Conservation (phyloP, 2,888 invertebrate genomes). For the Tanytarsus gracilentus region DNA sequence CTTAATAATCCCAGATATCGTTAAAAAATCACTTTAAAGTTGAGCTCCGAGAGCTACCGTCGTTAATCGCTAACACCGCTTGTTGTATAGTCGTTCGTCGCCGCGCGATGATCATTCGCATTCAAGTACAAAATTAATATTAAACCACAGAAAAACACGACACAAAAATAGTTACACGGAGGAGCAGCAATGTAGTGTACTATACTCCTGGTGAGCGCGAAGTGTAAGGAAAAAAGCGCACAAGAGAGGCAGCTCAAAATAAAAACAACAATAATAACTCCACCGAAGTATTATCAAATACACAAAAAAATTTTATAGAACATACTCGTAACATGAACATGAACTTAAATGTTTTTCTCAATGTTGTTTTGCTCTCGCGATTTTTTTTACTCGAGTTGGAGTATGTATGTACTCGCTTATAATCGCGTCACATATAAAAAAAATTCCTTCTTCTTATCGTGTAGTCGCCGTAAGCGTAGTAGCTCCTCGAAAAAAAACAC, state of each 20-base stretch:
- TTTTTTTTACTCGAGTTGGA: background rate
- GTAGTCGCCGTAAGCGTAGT: constrained; percentile 26
- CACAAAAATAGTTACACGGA: constrained; percentile 20
- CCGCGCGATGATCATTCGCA: no score
- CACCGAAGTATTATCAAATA: constrained; percentile 26
- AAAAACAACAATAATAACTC: constrained; percentile 28
- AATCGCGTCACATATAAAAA: constrained; percentile 21
- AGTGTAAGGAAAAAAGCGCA: background rate
- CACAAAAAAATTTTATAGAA: constrained; percentile 28
- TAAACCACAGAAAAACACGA: constrained; percentile 28
- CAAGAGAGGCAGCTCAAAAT: background rate
- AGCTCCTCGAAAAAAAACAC: no score
- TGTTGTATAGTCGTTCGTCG: constrained; percentile 1
- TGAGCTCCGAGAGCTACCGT: constrained; percentile 1
- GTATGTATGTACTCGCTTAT: background rate
- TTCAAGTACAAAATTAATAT: constrained; percentile 29
- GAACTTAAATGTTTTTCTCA: constrained; percentile 27
- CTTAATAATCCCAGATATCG: background rate
- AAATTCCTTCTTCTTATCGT: no score
- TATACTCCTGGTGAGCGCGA: constrained; percentile 7
- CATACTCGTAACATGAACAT: constrained; percentile 28
- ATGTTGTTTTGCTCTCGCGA: constrained; percentile 19
- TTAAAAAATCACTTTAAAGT: constrained; percentile 8
- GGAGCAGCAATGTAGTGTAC: no score
- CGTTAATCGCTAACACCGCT: constrained; percentile 1